Percentiles rank a stretch among this genome's conserved stretches.
Conservation (phyloP, 2,113 vertebrate genomes). For the Microcebus lehilahytsara region DNA sequence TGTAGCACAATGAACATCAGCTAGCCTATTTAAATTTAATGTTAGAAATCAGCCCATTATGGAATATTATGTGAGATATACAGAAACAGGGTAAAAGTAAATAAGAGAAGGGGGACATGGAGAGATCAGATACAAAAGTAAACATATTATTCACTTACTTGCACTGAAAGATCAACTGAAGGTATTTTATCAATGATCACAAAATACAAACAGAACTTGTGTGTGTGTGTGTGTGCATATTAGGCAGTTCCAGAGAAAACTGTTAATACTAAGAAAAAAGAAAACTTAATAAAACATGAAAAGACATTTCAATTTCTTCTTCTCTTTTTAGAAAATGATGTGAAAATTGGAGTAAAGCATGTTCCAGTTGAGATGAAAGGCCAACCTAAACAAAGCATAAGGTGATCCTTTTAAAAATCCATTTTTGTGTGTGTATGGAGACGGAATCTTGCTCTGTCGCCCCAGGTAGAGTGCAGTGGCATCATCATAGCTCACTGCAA, state of each 20-base stretch:
- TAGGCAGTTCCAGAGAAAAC: not conserved
- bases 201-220: not conserved
- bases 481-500: too few species aligned
- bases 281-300: not conserved
- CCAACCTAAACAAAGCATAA: not conserved
- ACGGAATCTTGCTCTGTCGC: too few species aligned
- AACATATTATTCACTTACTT: not conserved
- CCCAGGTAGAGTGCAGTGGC: not conserved
- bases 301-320: not conserved
- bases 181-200: slow-evolving; percentile 13
- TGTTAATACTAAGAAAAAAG: not conserved
- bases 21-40: not conserved
- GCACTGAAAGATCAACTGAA: not conserved
- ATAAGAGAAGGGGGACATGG: not conserved
- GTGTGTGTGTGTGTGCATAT: not conserved
- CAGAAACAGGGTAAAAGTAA: not conserved
- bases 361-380: slow-evolving; percentile 15
- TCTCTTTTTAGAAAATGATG: slow-evolving; percentile 13
- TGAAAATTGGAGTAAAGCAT: not conserved
- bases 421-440: not conserved
- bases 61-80: not conserved
- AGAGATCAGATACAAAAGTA: not conserved
- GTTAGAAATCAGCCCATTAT: slow-evolving; percentile 11
- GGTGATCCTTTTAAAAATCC: slow-evolving; percentile 7
- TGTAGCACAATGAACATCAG: not conserved